Conservation (phyloP, 2,113 vertebrate genomes). For the Eonycteris spelaea region DNA sequence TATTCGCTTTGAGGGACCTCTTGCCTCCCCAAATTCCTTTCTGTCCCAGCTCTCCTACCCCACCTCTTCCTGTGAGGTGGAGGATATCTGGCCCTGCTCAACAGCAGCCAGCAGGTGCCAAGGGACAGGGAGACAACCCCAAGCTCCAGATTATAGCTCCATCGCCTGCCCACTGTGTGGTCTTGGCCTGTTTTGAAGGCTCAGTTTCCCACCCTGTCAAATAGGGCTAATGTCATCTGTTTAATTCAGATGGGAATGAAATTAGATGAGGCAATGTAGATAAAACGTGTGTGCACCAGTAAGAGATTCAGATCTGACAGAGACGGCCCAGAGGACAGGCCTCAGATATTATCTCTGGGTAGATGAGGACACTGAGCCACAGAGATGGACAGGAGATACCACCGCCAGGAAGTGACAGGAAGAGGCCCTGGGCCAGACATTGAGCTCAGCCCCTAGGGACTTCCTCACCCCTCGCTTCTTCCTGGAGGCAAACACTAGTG, state of each 20-base stretch:
- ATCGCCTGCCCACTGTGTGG: neutral
- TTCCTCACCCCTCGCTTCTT: accelerated
- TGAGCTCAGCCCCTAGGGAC: neutral
- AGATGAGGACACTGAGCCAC: neutral
- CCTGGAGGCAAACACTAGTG: neutral
- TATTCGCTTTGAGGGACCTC: neutral
- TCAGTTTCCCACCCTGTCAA: neutral
- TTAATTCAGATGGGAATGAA: neutral
- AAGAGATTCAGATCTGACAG: neutral
- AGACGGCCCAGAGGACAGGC: neutral
- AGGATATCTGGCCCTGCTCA: neutral
- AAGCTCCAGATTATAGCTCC: neutral
- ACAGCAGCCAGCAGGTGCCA: neutral
- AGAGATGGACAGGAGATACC: neutral
- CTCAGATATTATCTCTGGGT: neutral
- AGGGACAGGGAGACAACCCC: neutral
- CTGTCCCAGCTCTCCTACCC: neutral
- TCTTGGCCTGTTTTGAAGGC: neutral
- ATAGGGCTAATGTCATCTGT: neutral
- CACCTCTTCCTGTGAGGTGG: neutral
- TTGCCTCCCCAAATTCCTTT: neutral
- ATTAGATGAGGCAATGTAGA: neutral
- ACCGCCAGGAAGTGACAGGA: neutral
- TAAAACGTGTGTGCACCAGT: neutral
- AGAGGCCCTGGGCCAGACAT: neutral